phyloP scores from a whole-genome alignment of 2,888 invertebrate genomes.

The Drosophila macrospina region DNA sequence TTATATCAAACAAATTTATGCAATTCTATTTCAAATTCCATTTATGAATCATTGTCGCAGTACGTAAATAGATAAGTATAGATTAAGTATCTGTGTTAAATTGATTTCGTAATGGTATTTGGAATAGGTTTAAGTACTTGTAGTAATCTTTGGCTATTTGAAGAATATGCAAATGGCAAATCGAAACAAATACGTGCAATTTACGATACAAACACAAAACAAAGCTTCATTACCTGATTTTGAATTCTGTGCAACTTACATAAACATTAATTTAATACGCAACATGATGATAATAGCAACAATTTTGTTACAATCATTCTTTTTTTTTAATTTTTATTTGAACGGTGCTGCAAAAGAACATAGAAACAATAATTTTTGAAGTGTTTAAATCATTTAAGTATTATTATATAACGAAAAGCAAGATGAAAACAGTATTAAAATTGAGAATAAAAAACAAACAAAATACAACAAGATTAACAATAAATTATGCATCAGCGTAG shows the following conservation, averaged over 20 bases:
- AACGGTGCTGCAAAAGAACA: constrained; percentile 66
- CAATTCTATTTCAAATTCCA: neutral
- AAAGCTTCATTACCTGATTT: constrained; percentile 81
- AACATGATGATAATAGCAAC: constrained; percentile 53
- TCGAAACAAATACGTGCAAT: constrained; percentile 53
- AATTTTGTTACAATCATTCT: constrained; percentile 69
- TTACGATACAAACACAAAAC: constrained; percentile 59
- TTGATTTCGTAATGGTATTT: neutral
- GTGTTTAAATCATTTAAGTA: constrained; percentile 47
- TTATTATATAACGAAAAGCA: constrained; percentile 41
- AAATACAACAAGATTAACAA: constrained; percentile 35
- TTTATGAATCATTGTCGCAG: neutral
- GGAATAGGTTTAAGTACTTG: constrained; percentile 1
- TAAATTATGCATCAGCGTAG: constrained; percentile 57
- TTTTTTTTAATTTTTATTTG: constrained; percentile 39
- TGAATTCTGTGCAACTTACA: constrained; percentile 70
- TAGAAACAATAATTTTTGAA: constrained; percentile 57
- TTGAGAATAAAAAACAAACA: constrained; percentile 45
- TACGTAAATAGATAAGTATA: too few relatives aligned
- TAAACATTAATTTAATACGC: constrained; percentile 60
- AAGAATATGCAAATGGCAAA: constrained; percentile 30
- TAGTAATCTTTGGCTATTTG: constrained; percentile 46
- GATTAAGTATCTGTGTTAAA: neutral
- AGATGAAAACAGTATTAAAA: constrained; percentile 60
- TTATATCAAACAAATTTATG: constrained; percentile 26